Conservation (phyloP, 2,888 invertebrate species). For the Rhagonycha lutea region DNA sequence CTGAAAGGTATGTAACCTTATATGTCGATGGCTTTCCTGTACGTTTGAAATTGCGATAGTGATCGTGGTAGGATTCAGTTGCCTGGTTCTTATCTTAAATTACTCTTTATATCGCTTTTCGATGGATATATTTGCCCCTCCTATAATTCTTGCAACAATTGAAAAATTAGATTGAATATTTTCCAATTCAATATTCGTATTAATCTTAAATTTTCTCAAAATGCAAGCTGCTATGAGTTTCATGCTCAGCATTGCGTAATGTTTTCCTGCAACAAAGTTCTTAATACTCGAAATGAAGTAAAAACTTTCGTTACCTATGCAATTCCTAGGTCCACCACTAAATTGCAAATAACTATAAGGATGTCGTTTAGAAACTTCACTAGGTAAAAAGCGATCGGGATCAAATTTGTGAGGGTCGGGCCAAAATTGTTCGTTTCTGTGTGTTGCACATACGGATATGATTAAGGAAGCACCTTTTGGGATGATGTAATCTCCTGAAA, state of each 20-base stretch:
- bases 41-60: no score
- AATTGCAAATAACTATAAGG: constrained; percentile 49
- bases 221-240: constrained; percentile 48
- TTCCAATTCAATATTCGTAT: constrained; percentile 34
- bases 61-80: no score
- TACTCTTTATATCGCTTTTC: not conserved
- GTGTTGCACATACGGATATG: constrained; percentile 54
- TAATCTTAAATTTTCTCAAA: constrained; percentile 43
- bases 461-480: constrained; percentile 47
- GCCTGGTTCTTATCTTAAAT: no score
- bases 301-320: constrained; percentile 53
- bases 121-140: constrained; percentile 41
- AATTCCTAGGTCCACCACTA: constrained; percentile 53
- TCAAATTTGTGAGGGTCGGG: constrained; percentile 62
- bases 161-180: constrained; percentile 40
- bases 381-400: constrained; percentile 63
- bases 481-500: not conserved
- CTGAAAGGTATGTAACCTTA: no score
- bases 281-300: not conserved
- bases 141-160: constrained; percentile 39
- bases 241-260: constrained; percentile 53
- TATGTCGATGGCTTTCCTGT: no score
- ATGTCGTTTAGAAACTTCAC: constrained; percentile 49
- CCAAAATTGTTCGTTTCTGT: constrained; percentile 60
- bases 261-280: constrained; percentile 43